Evolutionary conservation across 2,797 vertebrate species (phyloP).

Genomic region (Poecile montanus): DNA sequence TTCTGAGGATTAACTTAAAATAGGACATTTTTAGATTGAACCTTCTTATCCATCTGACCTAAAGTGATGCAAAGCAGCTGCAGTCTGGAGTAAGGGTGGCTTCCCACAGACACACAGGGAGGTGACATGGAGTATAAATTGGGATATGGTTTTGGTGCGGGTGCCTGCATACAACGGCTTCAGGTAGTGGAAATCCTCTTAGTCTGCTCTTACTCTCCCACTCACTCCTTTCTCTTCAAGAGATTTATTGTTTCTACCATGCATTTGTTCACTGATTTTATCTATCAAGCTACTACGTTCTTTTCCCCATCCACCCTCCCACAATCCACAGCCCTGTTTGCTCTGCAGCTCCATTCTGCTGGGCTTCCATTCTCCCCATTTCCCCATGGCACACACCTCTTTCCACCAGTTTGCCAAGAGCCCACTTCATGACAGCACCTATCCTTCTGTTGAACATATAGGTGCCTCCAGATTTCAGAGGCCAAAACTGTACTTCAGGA

Average conservation of each 20-base stretch:
- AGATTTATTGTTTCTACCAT: conserved; percentile 19
- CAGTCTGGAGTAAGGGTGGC: neutral
- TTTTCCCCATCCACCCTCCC: neutral
- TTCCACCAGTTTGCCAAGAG: neutral
- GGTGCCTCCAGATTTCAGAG: neutral
- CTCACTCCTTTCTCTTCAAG: conserved; percentile 25
- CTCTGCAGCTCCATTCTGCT: neutral
- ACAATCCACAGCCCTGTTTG: neutral
- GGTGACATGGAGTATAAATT: neutral
- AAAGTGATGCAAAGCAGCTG: neutral
- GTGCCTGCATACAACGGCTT: neutral
- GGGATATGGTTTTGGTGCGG: neutral
- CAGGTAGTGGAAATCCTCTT: conserved; percentile 21
- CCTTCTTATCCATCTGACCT: conserved; percentile 17
- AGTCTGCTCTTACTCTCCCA: conserved; percentile 15
- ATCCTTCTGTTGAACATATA: neutral
- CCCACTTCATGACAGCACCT: neutral
- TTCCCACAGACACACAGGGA: neutral
- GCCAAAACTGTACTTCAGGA: neutral
- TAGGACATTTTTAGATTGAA: conserved; percentile 19
- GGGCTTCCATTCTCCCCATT: neutral
- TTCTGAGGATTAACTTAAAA: conserved; percentile 49
- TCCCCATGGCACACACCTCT: neutral
- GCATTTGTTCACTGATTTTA: conserved; percentile 28
- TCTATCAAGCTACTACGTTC: neutral